phyloP scores from a whole-genome alignment of 23 tunicate species.

The Halocynthia roretzi region DNA sequence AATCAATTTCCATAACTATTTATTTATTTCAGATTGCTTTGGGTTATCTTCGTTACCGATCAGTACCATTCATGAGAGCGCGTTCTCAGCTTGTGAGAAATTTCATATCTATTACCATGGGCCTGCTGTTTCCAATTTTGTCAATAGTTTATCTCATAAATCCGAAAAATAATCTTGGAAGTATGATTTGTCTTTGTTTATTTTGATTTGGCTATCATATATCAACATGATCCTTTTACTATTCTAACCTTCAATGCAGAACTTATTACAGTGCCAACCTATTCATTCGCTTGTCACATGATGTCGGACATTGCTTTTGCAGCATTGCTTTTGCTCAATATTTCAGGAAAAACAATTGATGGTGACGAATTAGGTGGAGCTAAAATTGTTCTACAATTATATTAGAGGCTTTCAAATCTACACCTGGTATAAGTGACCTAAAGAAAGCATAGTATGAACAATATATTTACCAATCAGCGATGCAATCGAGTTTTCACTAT shows the following conservation, averaged over 20 bases:
- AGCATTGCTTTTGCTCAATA: slow-evolving; percentile 20
- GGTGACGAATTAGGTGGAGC: neutral
- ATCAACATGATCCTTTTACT: neutral
- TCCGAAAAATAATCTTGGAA: slow-evolving; percentile 37
- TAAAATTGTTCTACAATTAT: neutral
- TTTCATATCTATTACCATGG: slow-evolving; percentile 25
- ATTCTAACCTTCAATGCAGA: slow-evolving; percentile 15
- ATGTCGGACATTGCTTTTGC: slow-evolving; percentile 55
- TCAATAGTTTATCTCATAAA: slow-evolving; percentile 56
- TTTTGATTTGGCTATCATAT: neutral
- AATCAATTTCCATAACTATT: neutral
- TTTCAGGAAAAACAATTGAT: slow-evolving; percentile 11
- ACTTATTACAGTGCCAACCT: slow-evolving; percentile 33
- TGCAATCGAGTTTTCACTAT: no score
- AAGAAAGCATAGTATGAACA: neutral
- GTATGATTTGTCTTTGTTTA: slow-evolving; percentile 8
- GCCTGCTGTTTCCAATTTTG: slow-evolving; percentile 64
- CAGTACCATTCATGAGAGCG: slow-evolving; percentile 25
- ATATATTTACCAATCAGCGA: no score
- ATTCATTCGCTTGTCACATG: slow-evolving; percentile 74
- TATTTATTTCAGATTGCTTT: slow-evolving; percentile 54
- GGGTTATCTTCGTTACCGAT: slow-evolving; percentile 62
- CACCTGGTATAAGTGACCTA: neutral
- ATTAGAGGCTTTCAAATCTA: slow-evolving; percentile 1
- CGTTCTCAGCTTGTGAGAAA: neutral